These are phyloP conservation scores for Drosophila pseudotalamancana DNA, from an alignment of 2,888 invertebrate genomes.

Conservation along the genomic window DNA sequence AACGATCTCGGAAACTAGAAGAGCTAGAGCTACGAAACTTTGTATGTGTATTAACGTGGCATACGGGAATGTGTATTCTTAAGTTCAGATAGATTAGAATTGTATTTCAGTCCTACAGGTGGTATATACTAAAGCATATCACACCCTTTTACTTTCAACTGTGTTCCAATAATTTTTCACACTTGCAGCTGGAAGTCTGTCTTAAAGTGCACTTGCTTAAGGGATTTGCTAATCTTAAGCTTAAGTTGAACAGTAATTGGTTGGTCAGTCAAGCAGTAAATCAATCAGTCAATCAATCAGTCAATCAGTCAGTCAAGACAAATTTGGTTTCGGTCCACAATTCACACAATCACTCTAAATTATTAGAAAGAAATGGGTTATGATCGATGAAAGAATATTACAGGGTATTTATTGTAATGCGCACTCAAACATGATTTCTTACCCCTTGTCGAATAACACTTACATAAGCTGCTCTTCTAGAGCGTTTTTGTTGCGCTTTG, in stretches of 20 bases:
- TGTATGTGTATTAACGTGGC: neutral
- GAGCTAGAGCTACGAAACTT: neutral
- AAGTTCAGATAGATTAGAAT: neutral
- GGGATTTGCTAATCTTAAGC: neutral
- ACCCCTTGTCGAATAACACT: slow-evolving; percentile 5
- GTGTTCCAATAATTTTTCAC: neutral
- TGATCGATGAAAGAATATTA: neutral
- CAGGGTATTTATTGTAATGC: neutral
- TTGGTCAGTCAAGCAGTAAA: neutral
- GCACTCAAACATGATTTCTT: slow-evolving; percentile 1
- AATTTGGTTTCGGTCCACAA: too few relatives aligned
- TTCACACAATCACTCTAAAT: too few relatives aligned
- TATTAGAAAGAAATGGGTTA: too few relatives aligned
- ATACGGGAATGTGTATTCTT: neutral
- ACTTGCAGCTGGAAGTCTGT: too few relatives aligned
- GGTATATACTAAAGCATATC: too few relatives aligned
- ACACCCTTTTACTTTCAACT: neutral
- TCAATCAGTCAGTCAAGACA: neutral
- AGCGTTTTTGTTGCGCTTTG: slow-evolving; percentile 2
- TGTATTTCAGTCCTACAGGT: too few relatives aligned
- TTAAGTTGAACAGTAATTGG: neutral
- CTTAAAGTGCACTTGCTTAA: neutral
- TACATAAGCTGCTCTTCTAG: slow-evolving; percentile 30
- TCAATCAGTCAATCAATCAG: neutral
- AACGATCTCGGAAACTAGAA: neutral